A percentile compares a stretch with the other conserved stretches of the same genome.
Conservation (phyloP, 1,140 invertebrate genomes). For the Calephelis nemesis region DNA sequence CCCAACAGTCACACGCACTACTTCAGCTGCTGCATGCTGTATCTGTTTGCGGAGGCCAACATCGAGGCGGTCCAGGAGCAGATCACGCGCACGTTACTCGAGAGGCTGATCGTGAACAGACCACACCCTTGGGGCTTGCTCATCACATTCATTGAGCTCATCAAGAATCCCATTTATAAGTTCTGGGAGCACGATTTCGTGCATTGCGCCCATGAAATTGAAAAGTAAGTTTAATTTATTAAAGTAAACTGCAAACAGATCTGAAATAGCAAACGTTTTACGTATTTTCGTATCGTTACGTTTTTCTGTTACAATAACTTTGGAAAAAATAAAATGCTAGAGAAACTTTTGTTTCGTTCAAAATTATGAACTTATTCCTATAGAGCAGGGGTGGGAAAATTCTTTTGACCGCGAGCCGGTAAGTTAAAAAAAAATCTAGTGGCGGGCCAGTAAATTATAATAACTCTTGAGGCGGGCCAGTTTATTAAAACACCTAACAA, state of each 20-base stretch:
- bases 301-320: no score
- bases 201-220: slow-evolving; percentile 98
- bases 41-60: slow-evolving; percentile 98
- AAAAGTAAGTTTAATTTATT: slow-evolving; percentile 85
- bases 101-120: slow-evolving; percentile 97
- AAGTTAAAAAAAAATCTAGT: no score
- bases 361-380: no score
- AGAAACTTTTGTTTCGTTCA: no score
- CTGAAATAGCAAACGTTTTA: no score
- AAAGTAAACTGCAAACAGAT: slow-evolving; percentile 43
- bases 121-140: slow-evolving; percentile 99
- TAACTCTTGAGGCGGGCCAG: no score
- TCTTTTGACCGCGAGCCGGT: no score
- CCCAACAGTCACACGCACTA: slow-evolving; percentile 99
- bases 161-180: slow-evolving; percentile 99
- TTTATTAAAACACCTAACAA: no score
- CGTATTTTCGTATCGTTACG: no score
- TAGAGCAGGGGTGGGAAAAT: no score
- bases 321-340: no score
- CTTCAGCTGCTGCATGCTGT: slow-evolving; percentile 97
- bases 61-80: slow-evolving; percentile 97
- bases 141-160: slow-evolving; percentile 99
- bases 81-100: slow-evolving; percentile 95
- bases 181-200: slow-evolving; percentile 99
- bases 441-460: no score